These are phyloP conservation scores for Esox lucius DNA, from an alignment of 2,797 vertebrate genomes.

Conservation along the genomic window DNA sequence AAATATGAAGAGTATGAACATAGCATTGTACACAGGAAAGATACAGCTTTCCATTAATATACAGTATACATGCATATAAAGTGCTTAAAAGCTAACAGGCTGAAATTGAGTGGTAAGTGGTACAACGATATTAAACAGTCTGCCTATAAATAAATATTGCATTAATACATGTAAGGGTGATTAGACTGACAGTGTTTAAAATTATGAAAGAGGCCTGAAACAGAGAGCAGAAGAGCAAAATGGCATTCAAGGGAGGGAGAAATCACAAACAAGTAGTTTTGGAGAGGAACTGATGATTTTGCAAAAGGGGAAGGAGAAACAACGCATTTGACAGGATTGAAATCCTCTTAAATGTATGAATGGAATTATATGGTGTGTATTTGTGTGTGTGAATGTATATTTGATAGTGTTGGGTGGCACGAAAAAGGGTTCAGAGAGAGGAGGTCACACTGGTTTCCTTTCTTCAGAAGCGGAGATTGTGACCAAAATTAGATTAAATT, in stretches of 20 bases:
- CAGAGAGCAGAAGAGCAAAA: background rate
- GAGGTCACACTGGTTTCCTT: constrained; percentile 65
- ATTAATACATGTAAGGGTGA: constrained; percentile 29
- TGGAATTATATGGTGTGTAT: constrained; percentile 8
- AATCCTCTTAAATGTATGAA: constrained; percentile 10
- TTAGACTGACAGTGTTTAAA: constrained; percentile 19
- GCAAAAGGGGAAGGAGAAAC: constrained; percentile 30
- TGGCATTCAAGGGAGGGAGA: background rate
- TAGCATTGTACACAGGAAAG: constrained; percentile 53
- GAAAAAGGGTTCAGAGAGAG: constrained; percentile 60
- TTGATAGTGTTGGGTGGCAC: background rate
- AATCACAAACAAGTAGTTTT: background rate
- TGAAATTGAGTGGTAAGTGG: constrained; percentile 38
- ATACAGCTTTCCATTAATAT: constrained; percentile 51
- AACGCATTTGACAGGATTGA: constrained; percentile 64
- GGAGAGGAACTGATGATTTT: background rate
- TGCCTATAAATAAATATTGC: constrained; percentile 29
- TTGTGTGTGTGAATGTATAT: constrained; percentile 15
- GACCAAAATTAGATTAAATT: background rate
- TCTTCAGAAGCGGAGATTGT: constrained; percentile 15
- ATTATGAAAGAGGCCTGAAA: background rate
- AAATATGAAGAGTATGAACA: constrained; percentile 43
- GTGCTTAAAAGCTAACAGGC: constrained; percentile 56
- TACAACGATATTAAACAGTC: constrained; percentile 57
- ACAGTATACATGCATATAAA: constrained; percentile 58